Evolutionary conservation across 2,888 invertebrate genomes (phyloP).

Genomic region (Oscheius sp.): DNA sequence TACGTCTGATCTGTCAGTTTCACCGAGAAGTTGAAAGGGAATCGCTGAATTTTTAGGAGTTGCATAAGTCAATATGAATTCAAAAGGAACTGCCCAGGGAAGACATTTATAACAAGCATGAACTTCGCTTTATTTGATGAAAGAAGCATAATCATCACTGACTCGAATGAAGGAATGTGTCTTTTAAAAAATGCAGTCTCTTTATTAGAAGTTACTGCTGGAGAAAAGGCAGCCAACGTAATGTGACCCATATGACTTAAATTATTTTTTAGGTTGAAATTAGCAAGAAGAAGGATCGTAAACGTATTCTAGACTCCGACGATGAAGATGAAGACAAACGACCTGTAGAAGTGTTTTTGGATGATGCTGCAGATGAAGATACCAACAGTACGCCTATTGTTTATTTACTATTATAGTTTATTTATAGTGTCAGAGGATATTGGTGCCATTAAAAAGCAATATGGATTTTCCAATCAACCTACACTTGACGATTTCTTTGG

Average conservation of each 20-base stretch:
- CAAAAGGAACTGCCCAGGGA: slow-evolving; percentile 39
- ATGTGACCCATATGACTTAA: neutral
- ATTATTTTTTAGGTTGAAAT: neutral
- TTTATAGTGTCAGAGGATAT: slow-evolving; percentile 58
- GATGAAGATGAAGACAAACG: slow-evolving; percentile 38
- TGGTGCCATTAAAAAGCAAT: slow-evolving; percentile 53
- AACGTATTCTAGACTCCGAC: slow-evolving; percentile 28
- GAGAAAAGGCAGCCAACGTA: neutral
- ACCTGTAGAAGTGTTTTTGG: slow-evolving; percentile 13
- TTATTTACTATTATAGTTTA: neutral
- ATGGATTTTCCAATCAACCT: slow-evolving; percentile 42
- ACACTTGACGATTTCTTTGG: slow-evolving; percentile 46
- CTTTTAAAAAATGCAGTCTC: slow-evolving; percentile 24
- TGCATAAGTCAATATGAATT: slow-evolving; percentile 33
- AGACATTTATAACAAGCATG: slow-evolving; percentile 45
- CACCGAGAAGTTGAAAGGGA: neutral
- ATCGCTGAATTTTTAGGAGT: neutral
- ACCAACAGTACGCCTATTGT: slow-evolving; percentile 6
- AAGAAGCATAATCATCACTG: slow-evolving; percentile 47
- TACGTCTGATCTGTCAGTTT: neutral
- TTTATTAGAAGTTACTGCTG: neutral
- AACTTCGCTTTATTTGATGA: slow-evolving; percentile 46
- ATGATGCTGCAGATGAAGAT: slow-evolving; percentile 38
- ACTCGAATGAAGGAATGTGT: slow-evolving; percentile 46
- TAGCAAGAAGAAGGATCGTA: neutral